Percentiles rank a stretch among this genome's conserved stretches.
Conservation (phyloP, 2,888 invertebrate species). For the Netelia melanura region DNA sequence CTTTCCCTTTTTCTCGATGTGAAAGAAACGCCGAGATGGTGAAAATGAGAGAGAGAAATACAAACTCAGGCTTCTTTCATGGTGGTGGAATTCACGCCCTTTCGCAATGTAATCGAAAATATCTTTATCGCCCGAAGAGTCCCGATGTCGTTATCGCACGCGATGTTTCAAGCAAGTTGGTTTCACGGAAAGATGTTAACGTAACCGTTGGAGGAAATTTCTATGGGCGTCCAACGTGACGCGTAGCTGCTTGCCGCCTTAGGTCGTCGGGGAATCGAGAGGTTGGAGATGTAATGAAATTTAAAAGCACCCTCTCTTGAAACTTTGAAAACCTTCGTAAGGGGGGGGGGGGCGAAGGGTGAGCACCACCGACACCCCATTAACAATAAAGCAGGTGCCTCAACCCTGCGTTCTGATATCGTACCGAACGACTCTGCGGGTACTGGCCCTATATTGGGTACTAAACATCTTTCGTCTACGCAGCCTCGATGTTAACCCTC, state of each 20-base stretch:
- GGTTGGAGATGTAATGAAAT: slow-evolving; percentile 79
- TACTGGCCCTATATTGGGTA: slow-evolving; percentile 33
- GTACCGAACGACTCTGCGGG: slow-evolving; percentile 47
- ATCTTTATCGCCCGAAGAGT: slow-evolving; percentile 68
- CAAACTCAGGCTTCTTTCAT: background rate
- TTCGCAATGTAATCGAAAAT: slow-evolving; percentile 70
- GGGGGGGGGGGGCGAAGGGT: background rate
- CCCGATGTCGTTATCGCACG: slow-evolving; percentile 68
- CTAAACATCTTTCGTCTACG: slow-evolving; percentile 40
- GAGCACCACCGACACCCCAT: slow-evolving; percentile 77
- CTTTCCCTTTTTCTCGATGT: slow-evolving; percentile 31
- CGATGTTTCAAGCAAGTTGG: slow-evolving; percentile 37
- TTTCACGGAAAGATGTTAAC: slow-evolving; percentile 65
- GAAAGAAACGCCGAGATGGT: slow-evolving; percentile 14
- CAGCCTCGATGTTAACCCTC: slow-evolving; percentile 12
- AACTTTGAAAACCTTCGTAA: slow-evolving; percentile 74
- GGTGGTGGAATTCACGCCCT: slow-evolving; percentile 6
- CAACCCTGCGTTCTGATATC: slow-evolving; percentile 56
- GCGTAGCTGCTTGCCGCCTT: slow-evolving; percentile 24
- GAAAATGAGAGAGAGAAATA: slow-evolving; percentile 16
- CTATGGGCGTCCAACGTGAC: slow-evolving; percentile 79
- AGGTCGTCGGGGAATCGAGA: slow-evolving; percentile 3
- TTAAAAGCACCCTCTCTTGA: slow-evolving; percentile 77
- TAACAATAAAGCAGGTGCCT: slow-evolving; percentile 79
- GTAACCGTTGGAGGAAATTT: slow-evolving; percentile 75